Conservation (phyloP, 2,888 invertebrate species). For the Oscheius myriophilus region DNA sequence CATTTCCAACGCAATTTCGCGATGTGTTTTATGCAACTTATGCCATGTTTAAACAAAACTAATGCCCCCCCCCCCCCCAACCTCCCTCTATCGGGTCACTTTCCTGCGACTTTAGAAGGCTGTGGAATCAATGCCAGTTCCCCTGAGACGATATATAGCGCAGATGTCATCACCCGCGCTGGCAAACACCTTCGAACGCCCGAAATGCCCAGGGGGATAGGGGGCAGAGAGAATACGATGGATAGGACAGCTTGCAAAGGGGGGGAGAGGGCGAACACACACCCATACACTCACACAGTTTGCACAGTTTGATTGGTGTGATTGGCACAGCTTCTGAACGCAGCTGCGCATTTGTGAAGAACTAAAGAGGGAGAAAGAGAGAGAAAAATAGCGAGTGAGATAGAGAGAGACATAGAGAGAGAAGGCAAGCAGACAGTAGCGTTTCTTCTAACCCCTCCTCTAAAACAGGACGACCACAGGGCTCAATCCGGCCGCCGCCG, state of each 20-base stretch:
- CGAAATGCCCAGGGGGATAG: background rate
- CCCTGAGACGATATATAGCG: constrained; percentile 2
- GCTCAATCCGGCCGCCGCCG: background rate
- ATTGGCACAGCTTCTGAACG: too few species aligned
- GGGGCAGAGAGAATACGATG: background rate
- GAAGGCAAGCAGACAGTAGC: background rate
- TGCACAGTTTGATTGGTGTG: too few species aligned
- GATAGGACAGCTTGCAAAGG: background rate
- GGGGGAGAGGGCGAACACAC: too few species aligned
- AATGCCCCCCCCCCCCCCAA: too few species aligned
- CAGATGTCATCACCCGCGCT: constrained; percentile 4
- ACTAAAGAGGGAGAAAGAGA: too few species aligned
- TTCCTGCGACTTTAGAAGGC: background rate
- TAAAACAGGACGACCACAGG: background rate
- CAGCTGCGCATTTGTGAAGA: too few species aligned
- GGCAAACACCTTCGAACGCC: constrained; percentile 9
- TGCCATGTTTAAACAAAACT: too few species aligned
- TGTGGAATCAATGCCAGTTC: background rate
- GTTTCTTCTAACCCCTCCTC: too few species aligned
- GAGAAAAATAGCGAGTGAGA: constrained; percentile 8
- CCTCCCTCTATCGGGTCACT: background rate
- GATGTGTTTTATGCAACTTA: too few species aligned
- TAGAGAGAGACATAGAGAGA: background rate
- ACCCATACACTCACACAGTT: too few species aligned
- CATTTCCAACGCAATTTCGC: too few species aligned